Conservation (phyloP, 2,888 invertebrate genomes). For the Sthenelais limicola region DNA sequence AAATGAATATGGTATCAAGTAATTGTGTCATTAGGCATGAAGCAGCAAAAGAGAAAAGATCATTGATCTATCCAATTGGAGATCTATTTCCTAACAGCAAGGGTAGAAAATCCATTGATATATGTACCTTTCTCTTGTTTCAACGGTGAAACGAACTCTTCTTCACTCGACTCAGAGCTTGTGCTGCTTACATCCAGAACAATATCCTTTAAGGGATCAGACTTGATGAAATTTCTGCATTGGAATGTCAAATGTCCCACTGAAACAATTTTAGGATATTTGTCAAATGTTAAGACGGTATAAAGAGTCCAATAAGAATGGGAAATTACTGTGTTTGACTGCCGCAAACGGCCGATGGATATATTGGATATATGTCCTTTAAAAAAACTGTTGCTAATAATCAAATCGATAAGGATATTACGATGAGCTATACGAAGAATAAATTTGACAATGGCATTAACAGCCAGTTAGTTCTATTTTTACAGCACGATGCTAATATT, state of each 20-base stretch:
- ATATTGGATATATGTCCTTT: neutral
- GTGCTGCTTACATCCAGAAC: slow-evolving; percentile 95
- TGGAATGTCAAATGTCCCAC: slow-evolving; percentile 96
- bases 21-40: too few species aligned
- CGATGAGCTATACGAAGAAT: too few species aligned
- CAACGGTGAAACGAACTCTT: slow-evolving; percentile 69
- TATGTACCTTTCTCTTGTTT: slow-evolving; percentile 60
- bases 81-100: too few species aligned
- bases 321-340: too few species aligned
- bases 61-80: too few species aligned
- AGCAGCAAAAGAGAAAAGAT: too few species aligned
- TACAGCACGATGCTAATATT: too few species aligned
- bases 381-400: neutral
- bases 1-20: too few species aligned
- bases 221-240: slow-evolving; percentile 93
- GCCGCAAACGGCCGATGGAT: neutral
- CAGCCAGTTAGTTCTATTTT: too few species aligned
- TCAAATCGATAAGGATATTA: neutral
- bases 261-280: slow-evolving; percentile 51
- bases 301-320: neutral
- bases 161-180: slow-evolving; percentile 86
- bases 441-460: too few species aligned
- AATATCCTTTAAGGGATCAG: slow-evolving; percentile 90
- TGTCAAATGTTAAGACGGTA: neutral
- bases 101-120: too few species aligned